Evolutionary conservation across 2,113 vertebrate species (phyloP).

Genomic region (Oreochromis spilurus): DNA sequence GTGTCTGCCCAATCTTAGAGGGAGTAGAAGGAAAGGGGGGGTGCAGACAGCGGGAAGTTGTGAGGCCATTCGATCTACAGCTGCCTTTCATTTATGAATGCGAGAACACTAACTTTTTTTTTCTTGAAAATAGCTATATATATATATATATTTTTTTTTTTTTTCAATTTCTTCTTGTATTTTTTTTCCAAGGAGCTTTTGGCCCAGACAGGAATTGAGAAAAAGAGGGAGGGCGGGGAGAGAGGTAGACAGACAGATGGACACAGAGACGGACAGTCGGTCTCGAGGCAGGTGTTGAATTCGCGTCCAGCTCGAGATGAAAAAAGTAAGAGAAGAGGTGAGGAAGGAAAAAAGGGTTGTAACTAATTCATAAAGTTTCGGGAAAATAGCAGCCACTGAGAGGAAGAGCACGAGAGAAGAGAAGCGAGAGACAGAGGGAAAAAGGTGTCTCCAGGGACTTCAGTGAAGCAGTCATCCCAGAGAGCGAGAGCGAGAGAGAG

Average conservation of each 20-base stretch:
- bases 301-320: conserved; percentile 61
- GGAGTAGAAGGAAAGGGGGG: conserved; percentile 19
- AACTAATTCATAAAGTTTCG: conserved; percentile 82
- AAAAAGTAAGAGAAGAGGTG: conserved; percentile 56
- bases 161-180: conserved; percentile 49
- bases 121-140: conserved; percentile 15
- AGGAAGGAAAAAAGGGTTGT: conserved; percentile 61
- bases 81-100: conserved; percentile 74
- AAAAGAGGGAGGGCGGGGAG: background rate
- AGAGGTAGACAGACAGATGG: conserved; percentile 17
- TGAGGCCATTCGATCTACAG: conserved; percentile 64
- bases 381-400: conserved; percentile 68
- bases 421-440: conserved; percentile 57
- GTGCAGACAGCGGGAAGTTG: conserved; percentile 40
- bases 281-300: conserved; percentile 71
- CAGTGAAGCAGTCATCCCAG: conserved; percentile 74
- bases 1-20: conserved; percentile 65
- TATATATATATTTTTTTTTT: background rate
- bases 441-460: conserved; percentile 74
- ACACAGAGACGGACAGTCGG: conserved; percentile 47
- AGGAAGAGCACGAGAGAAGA: conserved; percentile 35
- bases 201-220: conserved; percentile 24
- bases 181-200: conserved; percentile 41
- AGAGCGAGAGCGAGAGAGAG: conserved; percentile 52
- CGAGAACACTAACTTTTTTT: conserved; percentile 54